Percentiles rank a stretch among this genome's conserved stretches.
phyloP scores from a whole-genome alignment of 2,888 invertebrate species.

The Tricholauxania praeusta region DNA sequence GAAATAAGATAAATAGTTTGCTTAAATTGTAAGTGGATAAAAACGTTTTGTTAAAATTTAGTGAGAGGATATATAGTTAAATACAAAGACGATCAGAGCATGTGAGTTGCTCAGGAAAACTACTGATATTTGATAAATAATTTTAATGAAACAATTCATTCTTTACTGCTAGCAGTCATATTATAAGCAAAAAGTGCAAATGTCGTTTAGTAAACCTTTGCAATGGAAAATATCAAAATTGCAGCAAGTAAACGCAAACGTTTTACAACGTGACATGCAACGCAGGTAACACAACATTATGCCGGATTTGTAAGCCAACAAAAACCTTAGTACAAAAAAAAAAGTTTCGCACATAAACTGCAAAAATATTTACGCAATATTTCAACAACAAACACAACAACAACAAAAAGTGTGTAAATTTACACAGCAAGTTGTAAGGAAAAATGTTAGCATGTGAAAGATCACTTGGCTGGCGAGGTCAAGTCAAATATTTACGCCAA shows the following conservation, averaged over 20 bases:
- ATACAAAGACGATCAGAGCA: not conserved
- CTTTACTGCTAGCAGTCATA: not conserved
- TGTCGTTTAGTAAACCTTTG: no score
- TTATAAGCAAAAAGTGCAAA: no score
- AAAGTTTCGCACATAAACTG: slow-evolving; percentile 30
- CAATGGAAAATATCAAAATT: no score
- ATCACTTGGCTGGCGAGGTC: slow-evolving; percentile 50
- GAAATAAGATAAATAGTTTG: slow-evolving; percentile 16
- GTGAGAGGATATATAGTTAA: slow-evolving; percentile 43
- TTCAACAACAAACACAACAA: slow-evolving; percentile 45
- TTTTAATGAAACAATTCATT: no score
- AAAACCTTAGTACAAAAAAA: not conserved
- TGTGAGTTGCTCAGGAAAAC: not conserved
- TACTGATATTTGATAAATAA: not conserved
- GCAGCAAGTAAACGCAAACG: not conserved
- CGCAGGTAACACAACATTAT: not conserved
- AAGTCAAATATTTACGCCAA: slow-evolving; percentile 57
- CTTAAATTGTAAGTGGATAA: slow-evolving; percentile 41
- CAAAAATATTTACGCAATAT: slow-evolving; percentile 37
- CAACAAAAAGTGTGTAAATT: slow-evolving; percentile 45
- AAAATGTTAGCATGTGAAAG: slow-evolving; percentile 42
- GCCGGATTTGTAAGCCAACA: not conserved
- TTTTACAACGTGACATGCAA: not conserved
- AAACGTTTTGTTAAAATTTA: slow-evolving; percentile 48
- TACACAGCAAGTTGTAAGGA: slow-evolving; percentile 38